Evolutionary conservation across 2,113 vertebrate species (phyloP).

Genomic region (Cathartes aura): DNA sequence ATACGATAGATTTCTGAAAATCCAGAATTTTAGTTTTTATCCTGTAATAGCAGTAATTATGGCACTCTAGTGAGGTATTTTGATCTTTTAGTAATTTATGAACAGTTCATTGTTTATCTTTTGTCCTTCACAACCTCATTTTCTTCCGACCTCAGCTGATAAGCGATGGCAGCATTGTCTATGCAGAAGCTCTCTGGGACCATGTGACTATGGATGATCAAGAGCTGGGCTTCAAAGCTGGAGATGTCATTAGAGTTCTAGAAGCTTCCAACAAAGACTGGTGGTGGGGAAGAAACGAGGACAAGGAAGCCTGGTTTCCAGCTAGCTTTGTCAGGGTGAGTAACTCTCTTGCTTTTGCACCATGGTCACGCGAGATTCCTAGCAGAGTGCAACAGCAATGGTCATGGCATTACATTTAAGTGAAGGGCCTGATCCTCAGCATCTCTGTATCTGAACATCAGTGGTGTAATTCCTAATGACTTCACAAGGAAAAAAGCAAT

Average conservation of each 20-base stretch:
- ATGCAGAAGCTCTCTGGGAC: slow-evolving; percentile 97
- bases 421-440: background rate
- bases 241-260: slow-evolving; percentile 93
- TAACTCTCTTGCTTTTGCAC: background rate
- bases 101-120: background rate
- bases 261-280: slow-evolving; percentile 95
- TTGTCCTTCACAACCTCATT: background rate
- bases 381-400: background rate
- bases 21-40: background rate
- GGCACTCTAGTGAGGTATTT: background rate
- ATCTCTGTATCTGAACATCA: background rate
- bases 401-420: background rate
- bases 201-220: slow-evolving; percentile 98
- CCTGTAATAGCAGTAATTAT: background rate
- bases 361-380: background rate
- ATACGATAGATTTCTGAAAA: background rate
- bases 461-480: background rate
- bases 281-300: slow-evolving; percentile 95
- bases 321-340: slow-evolving; percentile 95
- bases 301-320: slow-evolving; percentile 95
- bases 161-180: slow-evolving; percentile 83
- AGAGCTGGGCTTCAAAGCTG: slow-evolving; percentile 96
- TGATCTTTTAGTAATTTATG: background rate
- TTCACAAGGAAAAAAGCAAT: background rate
- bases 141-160: slow-evolving; percentile 73